A percentile compares a stretch with the other conserved stretches of the same genome.
Evolutionary conservation across 2,113 vertebrate species (phyloP).

Genomic region (Sinocyclocheilus maitianheensis): DNA sequence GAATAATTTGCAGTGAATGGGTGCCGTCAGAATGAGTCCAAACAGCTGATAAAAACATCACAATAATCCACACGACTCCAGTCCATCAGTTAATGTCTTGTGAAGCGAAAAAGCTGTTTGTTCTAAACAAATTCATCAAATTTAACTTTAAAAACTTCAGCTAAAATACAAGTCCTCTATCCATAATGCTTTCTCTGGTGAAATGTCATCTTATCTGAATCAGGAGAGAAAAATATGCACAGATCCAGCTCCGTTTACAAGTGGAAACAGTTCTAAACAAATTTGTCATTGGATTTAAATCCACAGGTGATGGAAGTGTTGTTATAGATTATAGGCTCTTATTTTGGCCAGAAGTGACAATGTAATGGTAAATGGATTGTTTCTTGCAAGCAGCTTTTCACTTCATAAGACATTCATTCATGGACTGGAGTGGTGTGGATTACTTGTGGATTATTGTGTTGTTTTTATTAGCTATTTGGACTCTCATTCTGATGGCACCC

Average conservation of each 20-base stretch:
- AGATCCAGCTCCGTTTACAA: neutral
- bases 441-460: too few relatives aligned
- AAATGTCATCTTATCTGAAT: too few relatives aligned
- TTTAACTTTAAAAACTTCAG: neutral
- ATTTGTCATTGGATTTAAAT: neutral
- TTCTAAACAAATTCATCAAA: neutral
- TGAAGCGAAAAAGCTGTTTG: too few relatives aligned
- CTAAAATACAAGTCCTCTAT: too few relatives aligned
- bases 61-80: neutral
- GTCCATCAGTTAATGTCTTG: neutral
- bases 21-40: neutral
- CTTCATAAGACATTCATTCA: too few relatives aligned
- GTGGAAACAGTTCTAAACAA: neutral
- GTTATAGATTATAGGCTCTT: neutral
- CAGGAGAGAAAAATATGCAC: too few relatives aligned
- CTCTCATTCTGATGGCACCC: neutral
- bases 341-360: neutral
- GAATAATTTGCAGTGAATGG: neutral
- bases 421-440: too few relatives aligned
- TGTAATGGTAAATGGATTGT: neutral
- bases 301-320: neutral
- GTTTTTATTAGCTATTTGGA: too few relatives aligned
- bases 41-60: neutral
- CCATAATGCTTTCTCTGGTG: too few relatives aligned
- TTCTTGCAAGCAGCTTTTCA: neutral